A percentile compares a stretch with the other conserved stretches of the same genome.
These are phyloP conservation scores for Macropis europaea DNA, from an alignment of 2,888 invertebrate species.

Conservation along the genomic window DNA sequence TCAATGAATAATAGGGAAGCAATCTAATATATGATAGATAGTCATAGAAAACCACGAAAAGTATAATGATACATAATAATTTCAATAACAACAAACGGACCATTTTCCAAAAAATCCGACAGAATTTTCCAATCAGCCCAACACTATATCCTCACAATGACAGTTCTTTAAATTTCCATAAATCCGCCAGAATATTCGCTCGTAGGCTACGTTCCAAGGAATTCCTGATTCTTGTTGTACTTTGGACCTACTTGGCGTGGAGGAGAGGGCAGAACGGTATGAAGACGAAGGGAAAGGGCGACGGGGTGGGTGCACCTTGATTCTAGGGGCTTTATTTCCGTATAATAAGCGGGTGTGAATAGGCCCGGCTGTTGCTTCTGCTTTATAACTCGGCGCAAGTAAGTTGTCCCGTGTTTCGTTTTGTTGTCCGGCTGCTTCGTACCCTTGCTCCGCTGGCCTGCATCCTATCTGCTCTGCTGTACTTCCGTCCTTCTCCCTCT, in stretches of 20 bases:
- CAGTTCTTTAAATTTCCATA: no score
- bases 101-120: no score
- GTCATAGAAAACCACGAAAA: no score
- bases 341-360: slow-evolving; percentile 73
- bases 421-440: slow-evolving; percentile 56
- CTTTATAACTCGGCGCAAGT: slow-evolving; percentile 69
- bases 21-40: no score
- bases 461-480: slow-evolving; percentile 18
- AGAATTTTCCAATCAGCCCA: no score
- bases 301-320: slow-evolving; percentile 57
- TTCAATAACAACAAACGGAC: no score
- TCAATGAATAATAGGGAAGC: no score
- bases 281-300: neutral
- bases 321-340: slow-evolving; percentile 68
- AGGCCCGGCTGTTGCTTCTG: slow-evolving; percentile 68
- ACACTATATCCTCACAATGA: no score
- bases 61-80: no score
- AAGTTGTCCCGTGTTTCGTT: slow-evolving; percentile 70
- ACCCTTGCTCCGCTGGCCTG: neutral
- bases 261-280: slow-evolving; percentile 13
- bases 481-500: neutral
- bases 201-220: no score
- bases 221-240: slow-evolving; percentile 48
- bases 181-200: no score
- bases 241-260: slow-evolving; percentile 20